A percentile compares a stretch with the other conserved stretches of the same genome.
Conservation (phyloP, 2,797 vertebrate genomes). For the Myotis vivesi region DNA sequence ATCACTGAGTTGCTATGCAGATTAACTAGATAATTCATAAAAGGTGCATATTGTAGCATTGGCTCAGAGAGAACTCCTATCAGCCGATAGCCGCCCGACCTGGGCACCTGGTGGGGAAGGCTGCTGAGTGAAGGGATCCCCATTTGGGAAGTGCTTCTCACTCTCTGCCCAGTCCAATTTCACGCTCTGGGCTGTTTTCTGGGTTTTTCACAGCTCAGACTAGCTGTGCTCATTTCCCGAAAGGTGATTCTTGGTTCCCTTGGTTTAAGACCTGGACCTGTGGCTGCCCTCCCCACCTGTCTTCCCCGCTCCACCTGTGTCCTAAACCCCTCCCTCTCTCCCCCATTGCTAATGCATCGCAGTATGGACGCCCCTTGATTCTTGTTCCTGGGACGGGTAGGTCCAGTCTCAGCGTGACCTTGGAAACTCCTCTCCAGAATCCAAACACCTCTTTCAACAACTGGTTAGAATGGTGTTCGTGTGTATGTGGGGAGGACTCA, state of each 20-base stretch:
- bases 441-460: neutral
- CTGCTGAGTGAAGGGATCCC: neutral
- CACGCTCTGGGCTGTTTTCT: neutral
- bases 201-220: neutral
- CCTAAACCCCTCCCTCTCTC: neutral
- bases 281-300: neutral
- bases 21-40: neutral
- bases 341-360: neutral
- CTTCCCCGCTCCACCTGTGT: neutral
- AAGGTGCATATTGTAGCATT: rapidly evolving
- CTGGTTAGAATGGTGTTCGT: neutral
- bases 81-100: neutral
- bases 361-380: neutral
- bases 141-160: rapidly evolving
- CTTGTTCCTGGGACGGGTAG: neutral
- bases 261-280: neutral
- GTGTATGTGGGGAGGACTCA: neutral
- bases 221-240: neutral
- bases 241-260: neutral
- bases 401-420: neutral
- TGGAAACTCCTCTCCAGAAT: neutral
- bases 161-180: neutral
- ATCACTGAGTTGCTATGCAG: rapidly evolving
- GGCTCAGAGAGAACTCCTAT: neutral
- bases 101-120: neutral